Percentiles rank a stretch among this genome's conserved stretches.
These are phyloP conservation scores for Acrobasis consociella DNA, from an alignment of 2,888 invertebrate species.

Conservation along the genomic window DNA sequence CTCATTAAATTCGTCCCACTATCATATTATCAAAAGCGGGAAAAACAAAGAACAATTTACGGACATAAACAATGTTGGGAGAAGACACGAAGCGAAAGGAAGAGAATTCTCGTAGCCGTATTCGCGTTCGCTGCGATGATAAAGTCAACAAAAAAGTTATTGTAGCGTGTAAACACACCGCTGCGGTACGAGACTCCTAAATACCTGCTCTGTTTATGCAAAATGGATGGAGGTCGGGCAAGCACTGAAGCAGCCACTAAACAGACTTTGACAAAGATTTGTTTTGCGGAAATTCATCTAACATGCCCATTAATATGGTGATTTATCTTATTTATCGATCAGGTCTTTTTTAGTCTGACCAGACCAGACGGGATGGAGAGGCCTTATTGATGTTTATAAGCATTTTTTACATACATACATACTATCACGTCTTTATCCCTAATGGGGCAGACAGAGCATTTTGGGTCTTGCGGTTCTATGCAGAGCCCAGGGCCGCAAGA, in stretches of 20 bases:
- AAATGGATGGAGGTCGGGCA: conserved; percentile 19
- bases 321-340: conserved; percentile 27
- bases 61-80: not conserved
- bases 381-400: too few relatives aligned
- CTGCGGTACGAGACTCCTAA: conserved; percentile 9
- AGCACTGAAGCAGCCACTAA: not conserved
- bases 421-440: too few relatives aligned
- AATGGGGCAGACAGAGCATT: too few relatives aligned
- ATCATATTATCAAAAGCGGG: not conserved
- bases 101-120: not conserved
- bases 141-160: conserved; percentile 30
- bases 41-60: not conserved
- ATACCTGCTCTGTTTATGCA: conserved; percentile 22
- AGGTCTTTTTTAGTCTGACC: too few relatives aligned
- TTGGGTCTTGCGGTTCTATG: too few relatives aligned
- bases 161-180: conserved; percentile 26
- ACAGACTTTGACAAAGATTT: conserved; percentile 19
- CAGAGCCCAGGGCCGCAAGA: too few relatives aligned
- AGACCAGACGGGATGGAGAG: too few relatives aligned
- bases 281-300: conserved; percentile 25
- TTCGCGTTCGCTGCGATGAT: conserved; percentile 26
- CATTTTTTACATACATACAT: too few relatives aligned
- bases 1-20: not conserved
- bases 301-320: conserved; percentile 25
- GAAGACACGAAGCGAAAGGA: not conserved